Conservation (phyloP, 2,888 invertebrate genomes). For the Merodon equestris region DNA sequence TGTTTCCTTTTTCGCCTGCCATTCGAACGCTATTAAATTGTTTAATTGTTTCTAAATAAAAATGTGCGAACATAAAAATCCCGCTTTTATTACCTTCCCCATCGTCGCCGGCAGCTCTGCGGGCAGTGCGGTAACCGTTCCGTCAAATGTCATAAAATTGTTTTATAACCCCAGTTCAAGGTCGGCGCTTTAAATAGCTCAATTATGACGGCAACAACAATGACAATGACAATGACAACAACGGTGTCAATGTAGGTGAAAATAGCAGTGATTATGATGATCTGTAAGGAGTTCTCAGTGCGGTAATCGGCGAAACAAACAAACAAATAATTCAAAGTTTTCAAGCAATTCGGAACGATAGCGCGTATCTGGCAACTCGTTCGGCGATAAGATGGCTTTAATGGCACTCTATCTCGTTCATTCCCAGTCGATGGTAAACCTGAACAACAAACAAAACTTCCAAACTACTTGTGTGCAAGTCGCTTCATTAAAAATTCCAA, state of each 20-base stretch:
- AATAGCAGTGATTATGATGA: slow-evolving; percentile 6
- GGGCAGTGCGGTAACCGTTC: background rate
- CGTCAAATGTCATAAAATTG: slow-evolving; percentile 61
- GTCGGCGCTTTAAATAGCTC: slow-evolving; percentile 40
- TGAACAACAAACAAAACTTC: too few species aligned
- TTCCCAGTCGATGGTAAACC: too few species aligned
- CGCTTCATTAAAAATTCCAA: too few species aligned
- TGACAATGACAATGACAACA: too few species aligned
- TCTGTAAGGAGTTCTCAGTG: background rate
- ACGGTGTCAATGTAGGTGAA: too few species aligned
- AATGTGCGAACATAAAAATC: slow-evolving; percentile 64
- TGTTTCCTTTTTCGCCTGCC: slow-evolving; percentile 9
- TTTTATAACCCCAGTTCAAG: slow-evolving; percentile 64
- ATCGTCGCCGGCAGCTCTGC: too few species aligned
- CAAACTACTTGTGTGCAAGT: too few species aligned
- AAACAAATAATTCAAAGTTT: background rate
- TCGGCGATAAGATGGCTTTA: slow-evolving; percentile 20
- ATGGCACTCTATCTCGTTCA: slow-evolving; percentile 1
- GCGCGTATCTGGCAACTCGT: slow-evolving; percentile 21
- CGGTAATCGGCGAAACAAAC: slow-evolving; percentile 2
- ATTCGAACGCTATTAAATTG: slow-evolving; percentile 25
- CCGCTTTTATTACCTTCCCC: slow-evolving; percentile 40
- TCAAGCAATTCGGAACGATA: background rate
- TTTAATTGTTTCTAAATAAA: slow-evolving; percentile 66
- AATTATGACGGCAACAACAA: slow-evolving; percentile 4